Percentiles rank a stretch among this genome's conserved stretches.
These are phyloP conservation scores for Ypsolopha sequella DNA, from an alignment of 2,888 invertebrate species.

Conservation along the genomic window DNA sequence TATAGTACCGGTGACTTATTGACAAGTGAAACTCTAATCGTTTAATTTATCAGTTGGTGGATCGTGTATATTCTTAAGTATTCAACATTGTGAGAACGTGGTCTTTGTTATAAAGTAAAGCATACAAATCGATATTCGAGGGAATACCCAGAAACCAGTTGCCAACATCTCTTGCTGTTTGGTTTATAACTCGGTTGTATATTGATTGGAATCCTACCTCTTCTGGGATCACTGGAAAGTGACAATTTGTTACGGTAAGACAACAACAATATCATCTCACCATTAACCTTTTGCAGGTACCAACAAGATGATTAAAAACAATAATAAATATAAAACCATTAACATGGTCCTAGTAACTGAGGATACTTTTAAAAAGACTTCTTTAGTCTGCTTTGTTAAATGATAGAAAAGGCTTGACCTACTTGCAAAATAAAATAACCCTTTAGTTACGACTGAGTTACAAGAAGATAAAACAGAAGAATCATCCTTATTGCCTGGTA, in stretches of 20 bases:
- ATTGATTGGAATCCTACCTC: constrained; percentile 50
- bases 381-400: not conserved
- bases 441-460: not conserved
- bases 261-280: not conserved
- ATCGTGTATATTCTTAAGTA: constrained; percentile 33
- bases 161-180: constrained; percentile 42
- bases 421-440: not conserved
- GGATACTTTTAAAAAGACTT: too few relatives aligned
- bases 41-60: constrained; percentile 40
- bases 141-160: constrained; percentile 43
- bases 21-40: constrained; percentile 61
- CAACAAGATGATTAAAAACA: not conserved
- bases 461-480: not conserved
- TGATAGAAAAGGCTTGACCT: not conserved
- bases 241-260: constrained; percentile 42
- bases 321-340: not conserved
- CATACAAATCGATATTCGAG: constrained; percentile 59
- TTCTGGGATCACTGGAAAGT: constrained; percentile 37
- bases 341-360: not conserved
- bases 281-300: not conserved
- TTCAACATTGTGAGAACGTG: constrained; percentile 42
- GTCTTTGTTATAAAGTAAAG: constrained; percentile 43
- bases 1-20: constrained; percentile 39
- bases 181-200: constrained; percentile 52
- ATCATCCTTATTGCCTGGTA: not conserved